These are phyloP conservation scores for Athalia rosae DNA, from an alignment of 2,888 invertebrate species.

Conservation along the genomic window DNA sequence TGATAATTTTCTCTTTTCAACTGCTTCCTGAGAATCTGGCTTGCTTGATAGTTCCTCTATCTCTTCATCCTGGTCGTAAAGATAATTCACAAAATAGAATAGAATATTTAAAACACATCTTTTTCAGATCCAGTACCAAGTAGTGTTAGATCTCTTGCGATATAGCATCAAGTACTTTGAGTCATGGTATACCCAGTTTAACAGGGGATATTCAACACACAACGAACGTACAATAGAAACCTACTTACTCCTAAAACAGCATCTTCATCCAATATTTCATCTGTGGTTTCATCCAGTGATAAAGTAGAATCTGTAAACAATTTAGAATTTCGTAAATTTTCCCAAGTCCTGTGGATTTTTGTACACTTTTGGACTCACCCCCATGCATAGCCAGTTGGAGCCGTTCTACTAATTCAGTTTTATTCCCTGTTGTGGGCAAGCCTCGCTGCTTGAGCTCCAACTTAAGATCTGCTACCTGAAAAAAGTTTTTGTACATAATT, in stretches of 20 bases:
- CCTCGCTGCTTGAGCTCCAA: conserved; percentile 88
- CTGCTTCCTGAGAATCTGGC: conserved; percentile 66
- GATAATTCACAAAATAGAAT: conserved; percentile 24
- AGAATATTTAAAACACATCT: background rate
- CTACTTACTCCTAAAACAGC: conserved; percentile 76
- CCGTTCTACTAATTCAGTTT: conserved; percentile 86
- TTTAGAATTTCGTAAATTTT: background rate
- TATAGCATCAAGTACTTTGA: no score
- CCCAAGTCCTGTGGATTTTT: background rate
- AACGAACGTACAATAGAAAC: background rate
- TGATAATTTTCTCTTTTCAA: conserved; percentile 67
- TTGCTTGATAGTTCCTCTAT: conserved; percentile 68
- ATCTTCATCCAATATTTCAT: conserved; percentile 76
- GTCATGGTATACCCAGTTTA: no score
- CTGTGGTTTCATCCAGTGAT: conserved; percentile 75
- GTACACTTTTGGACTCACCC: conserved; percentile 54
- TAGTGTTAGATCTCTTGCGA: background rate
- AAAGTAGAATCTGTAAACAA: conserved; percentile 67
- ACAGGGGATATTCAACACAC: no score
- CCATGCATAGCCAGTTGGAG: conserved; percentile 79
- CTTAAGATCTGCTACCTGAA: conserved; percentile 88
- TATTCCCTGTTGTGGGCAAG: conserved; percentile 84
- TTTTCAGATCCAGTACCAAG: background rate
- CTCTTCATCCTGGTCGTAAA: conserved; percentile 67
- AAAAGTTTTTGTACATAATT: background rate